Evolutionary conservation across 2,797 vertebrate genomes (phyloP).

Genomic region (Erpetoichthys calabaricus): DNA sequence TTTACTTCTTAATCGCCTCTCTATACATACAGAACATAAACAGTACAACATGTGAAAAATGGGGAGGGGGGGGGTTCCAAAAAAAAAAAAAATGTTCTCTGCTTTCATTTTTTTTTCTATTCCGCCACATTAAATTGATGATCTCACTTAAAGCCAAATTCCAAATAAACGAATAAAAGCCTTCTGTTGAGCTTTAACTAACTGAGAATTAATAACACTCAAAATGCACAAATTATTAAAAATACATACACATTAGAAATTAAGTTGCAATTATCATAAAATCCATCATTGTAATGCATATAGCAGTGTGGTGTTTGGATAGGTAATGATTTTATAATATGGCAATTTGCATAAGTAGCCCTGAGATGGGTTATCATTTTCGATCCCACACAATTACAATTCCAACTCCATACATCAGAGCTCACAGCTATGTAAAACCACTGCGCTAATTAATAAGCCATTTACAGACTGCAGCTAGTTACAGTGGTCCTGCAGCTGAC

Average conservation of each 20-base stretch:
- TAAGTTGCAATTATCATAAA: conserved; percentile 99
- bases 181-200: conserved; percentile 75
- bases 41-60: too few species aligned
- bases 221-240: conserved; percentile 80
- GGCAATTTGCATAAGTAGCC: conserved; percentile 99
- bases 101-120: too few species aligned
- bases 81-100: too few species aligned
- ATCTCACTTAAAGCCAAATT: conserved; percentile 37
- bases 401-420: conserved; percentile 96
- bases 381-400: conserved; percentile 92
- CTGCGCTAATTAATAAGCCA: conserved; percentile 98
- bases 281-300: conserved; percentile 99
- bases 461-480: conserved; percentile 97
- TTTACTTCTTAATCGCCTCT: too few species aligned
- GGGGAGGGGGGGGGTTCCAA: too few species aligned
- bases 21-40: too few species aligned
- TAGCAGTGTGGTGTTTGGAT: conserved; percentile 96
- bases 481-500: conserved; percentile 91
- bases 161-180: conserved; percentile 43
- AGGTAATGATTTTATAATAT: conserved; percentile 99
- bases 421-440: conserved; percentile 97
- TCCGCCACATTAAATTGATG: conserved; percentile 16
- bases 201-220: conserved; percentile 93
- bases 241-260: conserved; percentile 78
- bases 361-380: conserved; percentile 96